Base-by-base conservation (phyloP, 2,797 vertebrate genomes). In the Gallirallus australis region DNA sequence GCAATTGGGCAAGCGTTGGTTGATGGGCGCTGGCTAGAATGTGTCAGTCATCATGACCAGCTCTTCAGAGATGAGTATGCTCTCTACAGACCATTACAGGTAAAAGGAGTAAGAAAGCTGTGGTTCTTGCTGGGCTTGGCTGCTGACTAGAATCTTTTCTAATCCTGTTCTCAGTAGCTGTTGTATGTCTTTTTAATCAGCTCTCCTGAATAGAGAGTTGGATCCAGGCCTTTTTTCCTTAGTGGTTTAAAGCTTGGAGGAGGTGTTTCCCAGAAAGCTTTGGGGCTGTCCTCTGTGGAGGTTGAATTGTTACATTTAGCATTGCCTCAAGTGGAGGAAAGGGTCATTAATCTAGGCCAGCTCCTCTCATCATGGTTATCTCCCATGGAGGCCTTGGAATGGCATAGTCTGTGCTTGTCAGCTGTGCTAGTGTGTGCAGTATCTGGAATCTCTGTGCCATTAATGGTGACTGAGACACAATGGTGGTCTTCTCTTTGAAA, bases 41-140 rank as follows among this genome's bases (percentile, higher is more conserved):
- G 99, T 30, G 98, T 99, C 91, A 99, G 99, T 64, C 99, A 99
- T 95, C 98, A 99, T 6, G 99, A 99, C 96, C 99, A 99, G 97
- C 98, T 99, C 72, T 99, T 99, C 97, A 98, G 99, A 96, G 99
- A 99, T 31, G 99, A 99, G 90, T 99, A 99, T 53, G 99, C 99
- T 3, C 98, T 99, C 56, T 99, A 99, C 97, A 99, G 99, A 94
- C 99, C 99, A 0, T 97, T 99, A 9, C 99, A 99, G 99, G 99
- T 99, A 97, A 93, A 66, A 81, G 37, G 13, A 83, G 4, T n/a
- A 37, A 72, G 37, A 94, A 83, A 57, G 15, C 64, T 23, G 13
- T 4, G 2, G 6, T 70, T 82, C 28, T 77, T 93, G 4, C 53
- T 86, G 60, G 5, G 20, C 84, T 82, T 92, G 63, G 7, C 37